These are phyloP conservation scores for Diadophis punctatus DNA, from an alignment of 2,113 vertebrate genomes.

Conservation along the genomic window DNA sequence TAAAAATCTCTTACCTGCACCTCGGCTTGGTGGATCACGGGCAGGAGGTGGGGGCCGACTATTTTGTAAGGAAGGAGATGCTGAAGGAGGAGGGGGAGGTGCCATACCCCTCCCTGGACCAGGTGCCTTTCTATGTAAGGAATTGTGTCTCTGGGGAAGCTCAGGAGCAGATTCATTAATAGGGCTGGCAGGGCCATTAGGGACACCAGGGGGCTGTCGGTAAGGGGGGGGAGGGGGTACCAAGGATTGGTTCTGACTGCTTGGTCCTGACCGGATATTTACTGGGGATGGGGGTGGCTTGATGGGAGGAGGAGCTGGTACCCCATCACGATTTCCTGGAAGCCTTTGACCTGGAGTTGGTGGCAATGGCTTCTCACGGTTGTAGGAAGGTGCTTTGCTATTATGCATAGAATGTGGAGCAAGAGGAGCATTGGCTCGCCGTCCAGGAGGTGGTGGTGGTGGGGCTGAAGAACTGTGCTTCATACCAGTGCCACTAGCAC, in stretches of 20 bases:
- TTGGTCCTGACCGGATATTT: conserved; percentile 64
- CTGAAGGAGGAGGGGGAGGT: conserved; percentile 68
- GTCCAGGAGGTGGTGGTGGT: conserved; percentile 80
- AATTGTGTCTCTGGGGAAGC: conserved; percentile 94
- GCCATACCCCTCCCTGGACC: conserved; percentile 69
- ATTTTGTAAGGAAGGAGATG: conserved; percentile 70
- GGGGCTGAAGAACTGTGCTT: conserved; percentile 89
- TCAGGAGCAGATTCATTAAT: conserved; percentile 80
- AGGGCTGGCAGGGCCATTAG: conserved; percentile 85
- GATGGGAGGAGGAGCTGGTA: conserved; percentile 66
- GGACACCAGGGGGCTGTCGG: conserved; percentile 75
- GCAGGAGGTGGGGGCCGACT: conserved; percentile 74
- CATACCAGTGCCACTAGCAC: conserved; percentile 71
- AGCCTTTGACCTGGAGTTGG: conserved; percentile 78
- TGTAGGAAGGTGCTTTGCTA: conserved; percentile 68
- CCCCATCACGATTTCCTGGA: conserved; percentile 67
- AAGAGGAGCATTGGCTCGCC: conserved; percentile 69
- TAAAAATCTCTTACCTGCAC: conserved; percentile 67
- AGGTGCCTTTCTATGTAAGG: conserved; percentile 80
- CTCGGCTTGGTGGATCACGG: conserved; percentile 78
- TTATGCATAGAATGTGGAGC: conserved; percentile 59
- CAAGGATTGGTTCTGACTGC: conserved; percentile 73
- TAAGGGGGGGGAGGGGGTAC: conserved; percentile 83
- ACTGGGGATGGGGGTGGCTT: conserved; percentile 79
- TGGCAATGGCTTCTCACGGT: conserved; percentile 73